phyloP scores from a whole-genome alignment of 1,140 invertebrate species.

The Spodoptera frugiperda region DNA sequence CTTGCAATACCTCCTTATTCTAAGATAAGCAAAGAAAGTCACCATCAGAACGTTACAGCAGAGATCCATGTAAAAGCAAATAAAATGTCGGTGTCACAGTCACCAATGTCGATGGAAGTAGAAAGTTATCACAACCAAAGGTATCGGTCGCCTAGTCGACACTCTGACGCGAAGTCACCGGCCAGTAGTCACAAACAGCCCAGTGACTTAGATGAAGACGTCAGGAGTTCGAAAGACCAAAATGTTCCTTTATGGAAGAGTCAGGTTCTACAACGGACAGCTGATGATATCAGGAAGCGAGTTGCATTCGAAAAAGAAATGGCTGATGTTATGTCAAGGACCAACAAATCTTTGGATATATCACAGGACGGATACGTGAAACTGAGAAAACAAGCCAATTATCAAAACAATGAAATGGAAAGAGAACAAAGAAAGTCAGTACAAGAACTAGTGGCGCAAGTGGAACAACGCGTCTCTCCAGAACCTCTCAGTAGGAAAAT shows the following conservation, averaged over 20 bases:
- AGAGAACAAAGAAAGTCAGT: conserved; percentile 84
- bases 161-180: conserved; percentile 69
- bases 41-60: conserved; percentile 79
- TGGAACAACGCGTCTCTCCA: conserved; percentile 82
- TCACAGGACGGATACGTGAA: conserved; percentile 84
- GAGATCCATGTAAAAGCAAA: conserved; percentile 83
- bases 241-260: conserved; percentile 76
- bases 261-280: conserved; percentile 81
- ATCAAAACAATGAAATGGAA: conserved; percentile 65
- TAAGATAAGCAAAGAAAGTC: conserved; percentile 54
- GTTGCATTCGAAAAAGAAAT: conserved; percentile 76
- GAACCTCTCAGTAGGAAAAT: conserved; percentile 66
- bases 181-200: conserved; percentile 63
- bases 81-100: conserved; percentile 74
- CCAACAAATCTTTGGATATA: conserved; percentile 76
- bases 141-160: conserved; percentile 69
- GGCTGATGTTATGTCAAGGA: conserved; percentile 70
- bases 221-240: conserved; percentile 58
- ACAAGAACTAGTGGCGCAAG: conserved; percentile 87
- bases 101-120: conserved; percentile 70
- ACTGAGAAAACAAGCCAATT: conserved; percentile 74
- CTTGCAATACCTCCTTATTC: conserved; percentile 65
- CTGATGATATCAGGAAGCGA: conserved; percentile 79
- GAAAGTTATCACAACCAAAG: conserved; percentile 65
- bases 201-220: conserved; percentile 64